Evolutionary conservation across 2,888 invertebrate species (phyloP), one percentile per base, ranked within the genome.

Genomic region (Itoplectis maculator): DNA sequence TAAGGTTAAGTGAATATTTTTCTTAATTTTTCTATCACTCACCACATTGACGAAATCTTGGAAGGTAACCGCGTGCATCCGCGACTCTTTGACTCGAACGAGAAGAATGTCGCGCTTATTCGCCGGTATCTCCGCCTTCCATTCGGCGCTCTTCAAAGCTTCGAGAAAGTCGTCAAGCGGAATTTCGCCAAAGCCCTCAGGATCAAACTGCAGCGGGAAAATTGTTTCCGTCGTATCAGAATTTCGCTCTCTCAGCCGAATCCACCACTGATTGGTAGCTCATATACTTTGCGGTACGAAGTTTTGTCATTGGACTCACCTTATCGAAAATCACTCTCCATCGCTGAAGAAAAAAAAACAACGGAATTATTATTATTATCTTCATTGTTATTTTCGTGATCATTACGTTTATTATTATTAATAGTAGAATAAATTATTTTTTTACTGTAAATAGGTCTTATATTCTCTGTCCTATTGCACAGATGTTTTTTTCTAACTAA

Each of bases 11-110:
- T 5, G 3, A 29, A 29, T 5, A 29, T 29, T 29, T 29, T 5
- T 29, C 29, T 29, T 29, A 29, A 29, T 2, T 5, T n/a, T 29
- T 29, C 29, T 29, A 29, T 54, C 8, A 37, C 98, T 97, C 92
- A 98, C 98, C 96, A 98, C 97, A 94, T 98, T 98, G 87, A 98
- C 97, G 93, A 98, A 98, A 92, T 98, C 97, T 94, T 98, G 98
- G 93, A 97, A 98, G 49, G 98, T 97, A 89, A 98, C 97, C 80
- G 97, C 97, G 80, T 96, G 95, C 87, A 88, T 88, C 37, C 86
- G 88, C 15, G 88, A 88, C 79, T 92, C 92, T 68, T 91, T 92
- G 8, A 89, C 90, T 63, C 91, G 88, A 18, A 87, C 82, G 40
- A 89, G 82, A 81, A 93, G 93, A 87, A 96, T 95, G 93, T 96